Conservation (phyloP, 2,113 vertebrate species). For the Apteryx mantelli region DNA sequence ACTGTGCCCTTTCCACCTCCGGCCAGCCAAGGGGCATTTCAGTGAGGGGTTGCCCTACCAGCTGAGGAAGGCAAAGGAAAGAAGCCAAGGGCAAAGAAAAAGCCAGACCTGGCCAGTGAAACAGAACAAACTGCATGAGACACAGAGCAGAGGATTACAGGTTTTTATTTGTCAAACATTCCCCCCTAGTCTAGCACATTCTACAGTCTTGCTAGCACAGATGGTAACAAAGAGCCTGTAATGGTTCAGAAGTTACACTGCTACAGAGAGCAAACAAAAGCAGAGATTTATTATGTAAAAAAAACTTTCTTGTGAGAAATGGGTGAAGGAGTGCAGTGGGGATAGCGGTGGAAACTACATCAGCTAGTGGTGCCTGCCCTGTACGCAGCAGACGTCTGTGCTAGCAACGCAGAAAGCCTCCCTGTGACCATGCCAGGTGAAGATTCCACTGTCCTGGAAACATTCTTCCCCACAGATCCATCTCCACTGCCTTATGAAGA, state of each 20-base stretch:
- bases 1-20: neutral
- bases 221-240: conserved; percentile 60
- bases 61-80: neutral
- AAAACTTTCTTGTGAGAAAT: neutral
- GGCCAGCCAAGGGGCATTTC: neutral
- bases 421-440: neutral
- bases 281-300: conserved; percentile 22
- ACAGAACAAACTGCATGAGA: conserved; percentile 39
- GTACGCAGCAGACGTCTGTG: neutral
- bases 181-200: conserved; percentile 70
- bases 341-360: neutral
- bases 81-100: neutral
- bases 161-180: conserved; percentile 74
- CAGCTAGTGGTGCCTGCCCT: neutral
- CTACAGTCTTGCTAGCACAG: conserved; percentile 66
- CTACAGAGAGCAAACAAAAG: conserved; percentile 63
- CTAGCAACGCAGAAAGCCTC: conserved; percentile 4
- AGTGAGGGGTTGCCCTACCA: neutral
- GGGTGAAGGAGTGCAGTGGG: neutral
- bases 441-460: conserved; percentile 4
- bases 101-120: neutral
- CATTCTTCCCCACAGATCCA: neutral
- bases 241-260: conserved; percentile 46
- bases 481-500: neutral
- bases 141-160: conserved; percentile 64